Evolutionary conservation across 2,888 invertebrate species (phyloP).

Genomic region (Drosophila borealis): DNA sequence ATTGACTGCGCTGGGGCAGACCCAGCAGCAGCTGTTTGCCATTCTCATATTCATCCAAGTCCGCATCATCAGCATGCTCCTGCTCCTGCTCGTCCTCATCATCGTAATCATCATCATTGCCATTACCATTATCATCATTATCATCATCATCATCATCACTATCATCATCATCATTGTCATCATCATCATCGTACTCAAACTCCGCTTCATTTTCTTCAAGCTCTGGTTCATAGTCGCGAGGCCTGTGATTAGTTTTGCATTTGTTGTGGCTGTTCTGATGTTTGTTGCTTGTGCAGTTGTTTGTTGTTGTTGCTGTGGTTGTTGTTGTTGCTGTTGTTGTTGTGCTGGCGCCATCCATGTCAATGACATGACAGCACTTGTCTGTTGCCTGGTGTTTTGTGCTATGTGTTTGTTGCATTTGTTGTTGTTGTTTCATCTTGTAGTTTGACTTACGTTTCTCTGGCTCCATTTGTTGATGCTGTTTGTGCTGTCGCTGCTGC

Average conservation of each 20-base stretch:
- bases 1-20: slow-evolving; percentile 20
- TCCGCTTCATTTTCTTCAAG: slow-evolving; percentile 18
- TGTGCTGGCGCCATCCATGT: slow-evolving; percentile 60
- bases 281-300: slow-evolving; percentile 12
- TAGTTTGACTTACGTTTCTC: slow-evolving; percentile 80
- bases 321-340: slow-evolving; percentile 49
- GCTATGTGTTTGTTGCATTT: slow-evolving; percentile 66
- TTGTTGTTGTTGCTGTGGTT: slow-evolving; percentile 33
- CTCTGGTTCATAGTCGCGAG: slow-evolving; percentile 26
- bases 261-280: slow-evolving; percentile 31
- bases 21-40: slow-evolving; percentile 4
- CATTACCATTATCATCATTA: slow-evolving; percentile 1
- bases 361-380: slow-evolving; percentile 63
- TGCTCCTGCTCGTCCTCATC: slow-evolving; percentile 2
- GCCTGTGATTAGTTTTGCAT: slow-evolving; percentile 32
- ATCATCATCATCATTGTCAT: slow-evolving; percentile 20
- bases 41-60: slow-evolving; percentile 3
- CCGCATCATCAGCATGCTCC: slow-evolving; percentile 6
- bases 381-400: slow-evolving; percentile 45
- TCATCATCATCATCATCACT: slow-evolving; percentile 26
- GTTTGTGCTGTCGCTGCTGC: slow-evolving; percentile 34
- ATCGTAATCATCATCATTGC: not conserved
- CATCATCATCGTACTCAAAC: slow-evolving; percentile 18
- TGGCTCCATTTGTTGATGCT: slow-evolving; percentile 49
- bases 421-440: slow-evolving; percentile 67